A percentile compares a stretch with the other conserved stretches of the same genome.
Evolutionary conservation across 2,113 vertebrate species (phyloP).

Genomic region (Lepus timidus): DNA sequence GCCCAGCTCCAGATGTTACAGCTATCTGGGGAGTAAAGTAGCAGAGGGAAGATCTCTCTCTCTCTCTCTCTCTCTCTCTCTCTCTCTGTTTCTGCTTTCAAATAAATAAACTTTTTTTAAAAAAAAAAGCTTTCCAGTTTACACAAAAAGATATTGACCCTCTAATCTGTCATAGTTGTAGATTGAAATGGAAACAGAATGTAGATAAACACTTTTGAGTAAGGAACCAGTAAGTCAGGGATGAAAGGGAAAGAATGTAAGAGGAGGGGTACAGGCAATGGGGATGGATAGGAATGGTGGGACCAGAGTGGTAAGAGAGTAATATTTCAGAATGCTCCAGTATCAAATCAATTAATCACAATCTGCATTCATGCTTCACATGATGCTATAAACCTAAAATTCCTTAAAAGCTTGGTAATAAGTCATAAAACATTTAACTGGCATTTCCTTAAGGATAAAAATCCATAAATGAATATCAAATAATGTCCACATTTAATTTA

Average conservation of each 20-base stretch:
- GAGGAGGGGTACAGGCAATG: not conserved
- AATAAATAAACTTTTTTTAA: not conserved
- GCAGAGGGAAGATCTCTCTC: too few relatives aligned
- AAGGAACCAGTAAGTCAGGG: not conserved
- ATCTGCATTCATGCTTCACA: conserved; percentile 15
- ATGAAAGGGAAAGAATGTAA: conserved; percentile 10
- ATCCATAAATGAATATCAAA: conserved; percentile 7
- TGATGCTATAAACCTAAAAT: not conserved
- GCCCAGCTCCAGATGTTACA: too few relatives aligned
- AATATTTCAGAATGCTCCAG: conserved; percentile 29
- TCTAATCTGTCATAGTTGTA: not conserved
- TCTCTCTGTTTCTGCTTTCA: too few relatives aligned
- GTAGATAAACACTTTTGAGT: conserved; percentile 15
- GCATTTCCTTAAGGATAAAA: conserved; percentile 60
- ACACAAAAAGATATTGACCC: conserved; percentile 27
- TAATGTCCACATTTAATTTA: conserved; percentile 50
- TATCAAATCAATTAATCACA: not conserved
- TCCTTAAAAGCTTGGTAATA: conserved; percentile 51
- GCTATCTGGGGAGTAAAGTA: too few relatives aligned
- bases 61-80: too few relatives aligned
- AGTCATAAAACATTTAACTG: conserved; percentile 47
- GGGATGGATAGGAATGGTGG: not conserved
- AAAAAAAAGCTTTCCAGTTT: not conserved
- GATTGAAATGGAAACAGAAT: not conserved
- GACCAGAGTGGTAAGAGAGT: not conserved